These are phyloP conservation scores for Emys orbicularis DNA, from an alignment of 2,797 vertebrate genomes.

Conservation along the genomic window DNA sequence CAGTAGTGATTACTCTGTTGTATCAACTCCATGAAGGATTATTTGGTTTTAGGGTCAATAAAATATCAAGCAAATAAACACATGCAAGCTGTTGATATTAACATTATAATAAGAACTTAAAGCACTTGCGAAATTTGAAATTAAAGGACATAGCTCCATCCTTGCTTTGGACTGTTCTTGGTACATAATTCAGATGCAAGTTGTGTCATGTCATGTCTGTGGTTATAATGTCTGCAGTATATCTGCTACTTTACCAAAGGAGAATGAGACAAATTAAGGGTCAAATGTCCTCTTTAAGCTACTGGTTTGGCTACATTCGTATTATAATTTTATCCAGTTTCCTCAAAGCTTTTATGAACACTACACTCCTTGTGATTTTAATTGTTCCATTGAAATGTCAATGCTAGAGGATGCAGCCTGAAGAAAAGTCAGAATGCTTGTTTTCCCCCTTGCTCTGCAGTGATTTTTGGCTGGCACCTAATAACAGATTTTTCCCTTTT, in stretches of 20 bases:
- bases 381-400: not conserved
- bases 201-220: not conserved
- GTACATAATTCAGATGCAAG: not conserved
- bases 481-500: accelerated
- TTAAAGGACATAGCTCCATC: not conserved
- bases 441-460: not conserved
- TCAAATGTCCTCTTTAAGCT: not conserved
- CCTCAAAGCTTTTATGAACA: not conserved
- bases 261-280: not conserved
- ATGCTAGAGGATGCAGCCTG: not conserved
- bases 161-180: not conserved
- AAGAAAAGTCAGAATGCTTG: not conserved
- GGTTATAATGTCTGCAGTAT: not conserved
- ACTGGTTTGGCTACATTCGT: not conserved
- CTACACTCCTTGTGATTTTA: not conserved
- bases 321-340: not conserved
- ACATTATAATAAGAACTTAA: slow-evolving; percentile 9
- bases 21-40: not conserved
- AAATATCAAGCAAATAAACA: not conserved
- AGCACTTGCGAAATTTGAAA: slow-evolving; percentile 15
- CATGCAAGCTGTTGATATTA: not conserved
- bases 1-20: not conserved
- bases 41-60: slow-evolving; percentile 1
- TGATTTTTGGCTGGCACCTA: not conserved
- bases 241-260: not conserved